phyloP scores from a whole-genome alignment of 2,888 invertebrate genomes.

The Leuctra nigra region DNA sequence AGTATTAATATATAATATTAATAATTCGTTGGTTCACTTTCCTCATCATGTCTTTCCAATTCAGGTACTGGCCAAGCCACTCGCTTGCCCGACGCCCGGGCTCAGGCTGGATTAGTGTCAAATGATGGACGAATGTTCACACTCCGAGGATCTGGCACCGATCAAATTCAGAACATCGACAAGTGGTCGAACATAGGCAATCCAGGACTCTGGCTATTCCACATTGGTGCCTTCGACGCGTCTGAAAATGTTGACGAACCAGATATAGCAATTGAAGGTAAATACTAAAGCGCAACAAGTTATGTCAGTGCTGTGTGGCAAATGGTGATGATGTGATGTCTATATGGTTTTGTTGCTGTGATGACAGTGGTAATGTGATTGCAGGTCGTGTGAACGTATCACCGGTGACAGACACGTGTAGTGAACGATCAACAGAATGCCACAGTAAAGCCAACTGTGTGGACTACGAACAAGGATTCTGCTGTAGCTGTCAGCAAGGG shows the following conservation, averaged over 20 bases:
- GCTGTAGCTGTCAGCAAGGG: slow-evolving; percentile 79
- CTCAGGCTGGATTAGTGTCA: slow-evolving; percentile 87
- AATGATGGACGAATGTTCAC: slow-evolving; percentile 70
- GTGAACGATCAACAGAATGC: slow-evolving; percentile 62
- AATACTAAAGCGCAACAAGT: not conserved
- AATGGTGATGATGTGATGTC: not conserved
- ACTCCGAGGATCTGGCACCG: slow-evolving; percentile 86
- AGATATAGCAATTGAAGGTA: slow-evolving; percentile 40
- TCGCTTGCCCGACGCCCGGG: slow-evolving; percentile 80
- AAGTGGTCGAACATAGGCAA: slow-evolving; percentile 82
- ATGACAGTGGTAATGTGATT: too few species aligned
- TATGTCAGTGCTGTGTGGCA: not conserved
- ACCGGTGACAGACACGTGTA: slow-evolving; percentile 44
- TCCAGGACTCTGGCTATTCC: slow-evolving; percentile 82
- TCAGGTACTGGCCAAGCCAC: slow-evolving; percentile 48
- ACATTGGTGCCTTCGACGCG: slow-evolving; percentile 62
- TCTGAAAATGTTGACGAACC: slow-evolving; percentile 61
- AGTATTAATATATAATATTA: too few species aligned
- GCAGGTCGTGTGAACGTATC: too few species aligned
- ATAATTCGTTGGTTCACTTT: too few species aligned
- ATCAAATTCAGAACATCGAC: slow-evolving; percentile 71
- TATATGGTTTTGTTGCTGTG: too few species aligned
- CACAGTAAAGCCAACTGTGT: slow-evolving; percentile 75
- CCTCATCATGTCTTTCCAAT: too few species aligned
- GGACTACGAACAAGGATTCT: slow-evolving; percentile 78